Percentiles rank a stretch among this genome's conserved stretches.
Evolutionary conservation across 2,888 invertebrate genomes (phyloP).

Genomic region (Latheticus oryzae): DNA sequence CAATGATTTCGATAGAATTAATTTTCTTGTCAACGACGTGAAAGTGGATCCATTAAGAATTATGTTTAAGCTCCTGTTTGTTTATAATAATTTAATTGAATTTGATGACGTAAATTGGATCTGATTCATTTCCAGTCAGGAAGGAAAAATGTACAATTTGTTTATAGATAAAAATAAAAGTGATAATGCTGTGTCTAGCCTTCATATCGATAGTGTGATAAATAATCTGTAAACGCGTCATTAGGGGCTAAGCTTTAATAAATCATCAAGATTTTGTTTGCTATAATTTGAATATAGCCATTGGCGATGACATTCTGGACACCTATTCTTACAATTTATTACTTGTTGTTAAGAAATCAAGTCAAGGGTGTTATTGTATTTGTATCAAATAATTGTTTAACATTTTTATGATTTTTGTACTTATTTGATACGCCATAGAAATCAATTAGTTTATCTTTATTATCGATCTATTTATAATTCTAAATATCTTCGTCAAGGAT

Average conservation of each 20-base stretch:
- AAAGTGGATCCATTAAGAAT: too few relatives aligned
- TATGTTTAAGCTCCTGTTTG: too few relatives aligned
- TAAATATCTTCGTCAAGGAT: slow-evolving; percentile 24
- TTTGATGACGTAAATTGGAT: slow-evolving; percentile 21
- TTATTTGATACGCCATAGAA: too few relatives aligned
- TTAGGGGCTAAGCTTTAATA: slow-evolving; percentile 3
- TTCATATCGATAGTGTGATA: slow-evolving; percentile 21
- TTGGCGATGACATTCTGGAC: slow-evolving; percentile 13
- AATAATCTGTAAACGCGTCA: slow-evolving; percentile 29
- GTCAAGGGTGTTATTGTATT: slow-evolving; percentile 21
- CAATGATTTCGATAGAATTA: too few relatives aligned
- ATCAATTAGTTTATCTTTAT: background rate
- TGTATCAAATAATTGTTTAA: slow-evolving; percentile 18
- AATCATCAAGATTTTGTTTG: slow-evolving; percentile 16
- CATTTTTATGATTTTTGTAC: slow-evolving; percentile 2
- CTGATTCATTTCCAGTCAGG: slow-evolving; percentile 26
- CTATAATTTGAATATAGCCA: too few relatives aligned
- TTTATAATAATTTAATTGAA: slow-evolving; percentile 21
- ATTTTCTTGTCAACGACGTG: too few relatives aligned
- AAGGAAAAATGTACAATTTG: too few relatives aligned
- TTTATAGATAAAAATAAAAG: slow-evolving; percentile 16
- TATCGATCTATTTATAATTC: background rate
- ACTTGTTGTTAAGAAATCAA: slow-evolving; percentile 20
- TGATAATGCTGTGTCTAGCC: slow-evolving; percentile 24
- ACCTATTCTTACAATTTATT: background rate